Conservation (phyloP, 2,888 invertebrate species). For the Fissipunctia ypsillon region DNA sequence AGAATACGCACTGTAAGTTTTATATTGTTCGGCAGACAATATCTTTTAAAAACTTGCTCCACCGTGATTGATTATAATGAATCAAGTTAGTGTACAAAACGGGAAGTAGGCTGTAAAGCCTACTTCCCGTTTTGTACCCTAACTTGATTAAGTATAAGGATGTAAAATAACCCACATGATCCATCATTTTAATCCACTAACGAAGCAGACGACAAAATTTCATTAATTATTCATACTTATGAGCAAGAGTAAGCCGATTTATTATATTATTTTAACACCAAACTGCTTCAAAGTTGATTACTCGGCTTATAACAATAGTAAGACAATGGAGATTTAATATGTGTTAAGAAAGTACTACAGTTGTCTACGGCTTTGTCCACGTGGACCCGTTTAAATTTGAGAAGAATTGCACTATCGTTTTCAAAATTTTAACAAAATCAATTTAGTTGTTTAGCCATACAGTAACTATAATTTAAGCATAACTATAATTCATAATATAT, state of each 20-base stretch:
- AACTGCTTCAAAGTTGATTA: slow-evolving; percentile 49
- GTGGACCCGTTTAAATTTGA: background rate
- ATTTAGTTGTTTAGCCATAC: background rate
- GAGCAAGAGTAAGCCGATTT: slow-evolving; percentile 57
- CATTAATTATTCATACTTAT: slow-evolving; percentile 67
- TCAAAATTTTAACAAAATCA: background rate
- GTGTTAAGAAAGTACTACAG: background rate
- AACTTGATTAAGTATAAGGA: slow-evolving; percentile 53
- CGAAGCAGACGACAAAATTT: slow-evolving; percentile 64
- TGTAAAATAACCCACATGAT: slow-evolving; percentile 61
- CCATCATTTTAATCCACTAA: slow-evolving; percentile 65
- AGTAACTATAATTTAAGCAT: background rate
- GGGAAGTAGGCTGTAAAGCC: too few species aligned
- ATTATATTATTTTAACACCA: slow-evolving; percentile 59
- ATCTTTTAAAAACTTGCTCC: background rate
- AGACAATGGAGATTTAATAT: slow-evolving; percentile 27
- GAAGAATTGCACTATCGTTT: background rate
- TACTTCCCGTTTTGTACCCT: slow-evolving; percentile 31
- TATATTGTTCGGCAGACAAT: background rate
- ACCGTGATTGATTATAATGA: slow-evolving; percentile 40
- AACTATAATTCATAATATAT: too few species aligned
- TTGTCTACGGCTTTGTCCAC: background rate
- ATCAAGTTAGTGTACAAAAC: too few species aligned
- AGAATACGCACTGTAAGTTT: background rate
- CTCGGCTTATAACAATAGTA: slow-evolving; percentile 24